Conservation (phyloP, 2,797 vertebrate species). For the Phalloptychus januarius region DNA sequence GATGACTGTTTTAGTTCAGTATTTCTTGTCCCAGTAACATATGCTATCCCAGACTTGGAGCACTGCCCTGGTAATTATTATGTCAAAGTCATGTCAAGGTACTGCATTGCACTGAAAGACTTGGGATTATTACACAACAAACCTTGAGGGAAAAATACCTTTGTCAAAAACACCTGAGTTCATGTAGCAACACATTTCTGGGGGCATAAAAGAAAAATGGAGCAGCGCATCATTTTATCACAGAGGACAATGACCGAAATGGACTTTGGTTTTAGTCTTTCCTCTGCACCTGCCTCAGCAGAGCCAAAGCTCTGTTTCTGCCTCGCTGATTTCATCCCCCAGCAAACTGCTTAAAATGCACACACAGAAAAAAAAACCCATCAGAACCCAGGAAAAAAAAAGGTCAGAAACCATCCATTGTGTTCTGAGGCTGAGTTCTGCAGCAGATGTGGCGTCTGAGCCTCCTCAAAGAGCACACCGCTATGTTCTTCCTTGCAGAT, state of each 20-base stretch:
- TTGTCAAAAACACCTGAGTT: slow-evolving; percentile 18
- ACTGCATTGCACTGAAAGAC: slow-evolving; percentile 2
- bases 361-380: neutral
- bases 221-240: slow-evolving; percentile 30
- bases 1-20: slow-evolving; percentile 19
- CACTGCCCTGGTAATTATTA: slow-evolving; percentile 7
- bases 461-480: slow-evolving; percentile 24
- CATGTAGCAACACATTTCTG: slow-evolving; percentile 18
- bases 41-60: slow-evolving; percentile 11
- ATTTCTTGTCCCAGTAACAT: slow-evolving; percentile 11
- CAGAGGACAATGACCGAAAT: slow-evolving; percentile 27
- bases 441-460: slow-evolving; percentile 30
- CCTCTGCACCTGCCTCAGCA: slow-evolving; percentile 45
- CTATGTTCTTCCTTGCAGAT: slow-evolving; percentile 19
- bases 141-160: slow-evolving; percentile 18
- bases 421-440: slow-evolving; percentile 30
- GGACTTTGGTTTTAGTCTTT: slow-evolving; percentile 30
- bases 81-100: slow-evolving; percentile 42
- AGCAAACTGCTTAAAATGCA: slow-evolving; percentile 29
- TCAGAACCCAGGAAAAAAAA: too few species aligned
- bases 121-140: slow-evolving; percentile 17
- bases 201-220: slow-evolving; percentile 24
- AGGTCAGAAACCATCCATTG: slow-evolving; percentile 2
- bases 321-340: slow-evolving; percentile 41
- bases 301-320: slow-evolving; percentile 43